A percentile compares a stretch with the other conserved stretches of the same genome.
phyloP scores from a whole-genome alignment of 2,797 vertebrate species.

The Rhincodon typus region DNA sequence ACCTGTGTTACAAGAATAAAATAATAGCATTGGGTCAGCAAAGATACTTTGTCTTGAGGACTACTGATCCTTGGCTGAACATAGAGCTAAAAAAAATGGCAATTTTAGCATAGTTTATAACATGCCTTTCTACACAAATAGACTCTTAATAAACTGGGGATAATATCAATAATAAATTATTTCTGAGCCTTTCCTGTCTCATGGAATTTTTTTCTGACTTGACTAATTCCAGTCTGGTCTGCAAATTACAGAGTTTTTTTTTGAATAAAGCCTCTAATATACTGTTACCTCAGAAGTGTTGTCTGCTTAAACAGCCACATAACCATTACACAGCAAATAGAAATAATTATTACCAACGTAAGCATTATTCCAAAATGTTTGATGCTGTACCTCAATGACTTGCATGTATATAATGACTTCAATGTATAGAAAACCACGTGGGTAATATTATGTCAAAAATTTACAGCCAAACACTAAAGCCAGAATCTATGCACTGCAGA shows the following conservation, averaged over 20 bases:
- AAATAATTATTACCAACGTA: not conserved
- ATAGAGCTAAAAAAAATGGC: not conserved
- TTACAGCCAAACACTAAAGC: not conserved
- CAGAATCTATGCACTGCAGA: not conserved
- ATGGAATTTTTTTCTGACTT: not conserved
- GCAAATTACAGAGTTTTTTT: not conserved
- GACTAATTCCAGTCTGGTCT: not conserved
- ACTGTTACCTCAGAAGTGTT: not conserved
- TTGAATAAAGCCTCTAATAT: not conserved
- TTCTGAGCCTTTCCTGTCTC: not conserved
- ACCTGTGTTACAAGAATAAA: not conserved
- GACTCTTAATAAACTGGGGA: not conserved
- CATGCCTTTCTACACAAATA: not conserved
- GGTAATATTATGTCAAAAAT: not conserved
- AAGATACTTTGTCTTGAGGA: not conserved
- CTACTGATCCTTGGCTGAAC: not conserved
- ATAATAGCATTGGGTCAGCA: not conserved
- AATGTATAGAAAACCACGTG: not conserved
- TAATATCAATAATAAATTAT: not conserved
- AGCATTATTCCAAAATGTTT: not conserved
- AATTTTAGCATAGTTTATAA: not conserved
- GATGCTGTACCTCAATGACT: not conserved
- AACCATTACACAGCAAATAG: not conserved
- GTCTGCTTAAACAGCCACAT: not conserved
- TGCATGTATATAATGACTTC: not conserved